Evolutionary conservation across 2,888 invertebrate species (phyloP), one percentile per base, ranked within the genome.

Genomic region (Thera obeliscata): DNA sequence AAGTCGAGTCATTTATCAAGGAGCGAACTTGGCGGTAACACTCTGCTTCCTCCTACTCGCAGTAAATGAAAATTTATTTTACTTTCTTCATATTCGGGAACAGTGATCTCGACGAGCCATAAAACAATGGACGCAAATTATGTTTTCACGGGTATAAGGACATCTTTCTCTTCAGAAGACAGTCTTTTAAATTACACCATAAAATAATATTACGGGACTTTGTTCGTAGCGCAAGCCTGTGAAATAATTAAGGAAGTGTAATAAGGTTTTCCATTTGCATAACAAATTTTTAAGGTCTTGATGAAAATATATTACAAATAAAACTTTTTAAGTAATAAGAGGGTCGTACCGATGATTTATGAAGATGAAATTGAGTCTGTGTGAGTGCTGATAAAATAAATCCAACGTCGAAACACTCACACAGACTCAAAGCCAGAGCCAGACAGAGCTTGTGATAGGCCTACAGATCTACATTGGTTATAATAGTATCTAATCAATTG

Each of bases 211-310:
- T 86, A 87, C 85, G 78, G 79, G 85, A 81, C 84, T 85, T 87
- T 82, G 82, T 82, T 84, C 82, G 83, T 77, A 79, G 81, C 78
- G 82, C 82, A 87, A 85, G 85, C 82, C 81, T 85, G 83, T 80
- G 85, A 88, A 89, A 90, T 89, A 89, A 90, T 90, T 89, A 89
- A 88, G 86, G 86, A 85, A 88, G 85, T 87, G 87, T 89, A 89
- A 88, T 90, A 89, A 88, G 86, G 84, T 85, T 87, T 85, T 81
- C 82, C 85, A 88, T 90, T 90, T 88, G 86, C 88, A 89, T 89
- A 88, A 87, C 86, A 87, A 89, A 89, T 88, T 88, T 82, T 80
- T 79, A 81, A 82, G 83, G 82, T 80, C 78, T 76, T 72, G 70
- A 62, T 75, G 76, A 85, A 87, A 86, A 87, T 41, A 84, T 84